Evolutionary conservation across 2,888 invertebrate species (phyloP).

Genomic region (Yponomeuta sedellus): DNA sequence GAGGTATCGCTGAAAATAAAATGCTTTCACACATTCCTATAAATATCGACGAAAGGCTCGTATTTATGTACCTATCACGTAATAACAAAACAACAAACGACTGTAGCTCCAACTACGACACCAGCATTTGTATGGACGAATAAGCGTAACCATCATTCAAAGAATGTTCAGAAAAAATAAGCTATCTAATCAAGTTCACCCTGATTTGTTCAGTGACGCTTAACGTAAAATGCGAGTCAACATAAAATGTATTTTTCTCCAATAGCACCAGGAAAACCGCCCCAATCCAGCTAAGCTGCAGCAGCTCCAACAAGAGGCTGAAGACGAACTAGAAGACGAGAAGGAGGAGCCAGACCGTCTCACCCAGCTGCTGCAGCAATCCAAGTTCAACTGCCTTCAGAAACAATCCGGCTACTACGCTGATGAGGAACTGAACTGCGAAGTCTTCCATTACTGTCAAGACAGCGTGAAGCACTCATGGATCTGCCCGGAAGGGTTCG

Average conservation of each 20-base stretch:
- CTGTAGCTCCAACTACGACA: too few relatives aligned
- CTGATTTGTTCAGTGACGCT: too few relatives aligned
- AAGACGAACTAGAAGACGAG: constrained; percentile 80
- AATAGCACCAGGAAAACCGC: constrained; percentile 44
- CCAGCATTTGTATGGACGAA: too few relatives aligned
- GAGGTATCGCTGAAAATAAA: too few relatives aligned
- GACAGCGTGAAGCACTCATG: constrained; percentile 93
- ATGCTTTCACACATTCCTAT: too few relatives aligned
- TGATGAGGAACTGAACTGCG: constrained; percentile 90
- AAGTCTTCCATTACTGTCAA: constrained; percentile 96
- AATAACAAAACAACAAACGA: too few relatives aligned
- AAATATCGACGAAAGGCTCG: too few relatives aligned
- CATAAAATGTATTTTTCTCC: constrained; percentile 6
- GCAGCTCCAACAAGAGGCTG: constrained; percentile 41
- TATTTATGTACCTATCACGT: too few relatives aligned
- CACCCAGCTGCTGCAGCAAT: constrained; percentile 85
- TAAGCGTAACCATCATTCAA: too few relatives aligned
- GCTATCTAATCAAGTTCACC: too few relatives aligned
- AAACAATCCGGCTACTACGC: constrained; percentile 94
- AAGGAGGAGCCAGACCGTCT: constrained; percentile 92
- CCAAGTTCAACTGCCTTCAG: constrained; percentile 87
- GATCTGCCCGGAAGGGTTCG: constrained; percentile 94
- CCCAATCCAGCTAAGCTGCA: constrained; percentile 39
- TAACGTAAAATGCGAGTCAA: too few relatives aligned
- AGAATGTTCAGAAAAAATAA: too few relatives aligned